Evolutionary conservation across 2,888 invertebrate species (phyloP).

Genomic region (Chymomyza amoena): DNA sequence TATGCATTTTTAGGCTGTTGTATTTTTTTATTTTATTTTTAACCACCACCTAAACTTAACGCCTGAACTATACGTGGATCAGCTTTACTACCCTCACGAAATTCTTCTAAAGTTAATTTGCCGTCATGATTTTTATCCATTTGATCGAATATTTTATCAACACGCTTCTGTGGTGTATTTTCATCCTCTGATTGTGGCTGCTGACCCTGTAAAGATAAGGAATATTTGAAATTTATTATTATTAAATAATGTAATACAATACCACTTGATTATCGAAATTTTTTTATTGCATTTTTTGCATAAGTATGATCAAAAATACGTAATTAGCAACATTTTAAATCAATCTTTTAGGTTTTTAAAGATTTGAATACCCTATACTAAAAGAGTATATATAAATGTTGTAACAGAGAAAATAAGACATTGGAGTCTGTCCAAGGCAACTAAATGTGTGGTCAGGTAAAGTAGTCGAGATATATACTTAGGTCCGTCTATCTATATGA

Average conservation of each 20-base stretch:
- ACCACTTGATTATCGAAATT: too few species aligned
- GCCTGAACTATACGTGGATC: conserved; percentile 99
- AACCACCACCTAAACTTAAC: conserved; percentile 89
- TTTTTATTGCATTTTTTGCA: neutral
- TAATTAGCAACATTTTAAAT: too few species aligned
- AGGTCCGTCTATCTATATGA: too few species aligned
- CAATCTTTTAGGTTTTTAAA: too few species aligned
- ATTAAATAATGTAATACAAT: neutral
- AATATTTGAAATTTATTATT: neutral
- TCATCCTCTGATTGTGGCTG: conserved; percentile 93
- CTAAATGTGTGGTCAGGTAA: too few species aligned
- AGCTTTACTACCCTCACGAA: conserved; percentile 98
- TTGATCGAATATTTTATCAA: conserved; percentile 99
- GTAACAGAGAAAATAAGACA: too few species aligned
- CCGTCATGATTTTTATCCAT: conserved; percentile 99
- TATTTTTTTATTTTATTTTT: conserved; percentile 68
- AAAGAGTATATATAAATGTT: too few species aligned
- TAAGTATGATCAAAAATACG: too few species aligned
- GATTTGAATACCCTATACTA: too few species aligned
- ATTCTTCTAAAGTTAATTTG: conserved; percentile 97
- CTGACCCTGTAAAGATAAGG: conserved; percentile 84
- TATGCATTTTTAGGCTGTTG: neutral
- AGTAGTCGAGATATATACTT: too few species aligned
- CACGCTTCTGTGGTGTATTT: conserved; percentile 95
- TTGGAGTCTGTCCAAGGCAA: too few species aligned